Conservation (phyloP, 2,888 invertebrate genomes). For the Thecophora atra region DNA sequence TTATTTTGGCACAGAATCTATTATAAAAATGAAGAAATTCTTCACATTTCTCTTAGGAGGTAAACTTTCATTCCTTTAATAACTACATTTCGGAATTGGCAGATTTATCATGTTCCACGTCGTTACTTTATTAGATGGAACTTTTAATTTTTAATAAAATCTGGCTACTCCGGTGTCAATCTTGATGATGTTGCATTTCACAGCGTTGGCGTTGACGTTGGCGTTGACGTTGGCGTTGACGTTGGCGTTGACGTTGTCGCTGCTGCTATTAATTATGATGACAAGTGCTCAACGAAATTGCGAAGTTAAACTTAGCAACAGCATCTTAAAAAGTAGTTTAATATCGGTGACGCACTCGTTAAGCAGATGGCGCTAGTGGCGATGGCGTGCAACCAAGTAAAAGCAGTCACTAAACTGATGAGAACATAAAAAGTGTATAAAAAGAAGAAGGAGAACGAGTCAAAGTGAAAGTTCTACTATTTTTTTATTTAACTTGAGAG, state of each 20-base stretch:
- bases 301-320: background rate
- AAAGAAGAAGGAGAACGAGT: background rate
- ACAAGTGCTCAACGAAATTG: background rate
- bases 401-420: constrained; percentile 1
- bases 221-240: too few relatives aligned
- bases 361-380: constrained; percentile 15
- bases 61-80: too few relatives aligned
- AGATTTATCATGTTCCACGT: too few relatives aligned
- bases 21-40: too few relatives aligned
- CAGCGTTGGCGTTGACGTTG: background rate
- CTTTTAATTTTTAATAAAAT: too few relatives aligned
- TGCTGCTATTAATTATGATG: constrained; percentile 14
- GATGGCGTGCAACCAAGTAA: constrained; percentile 2
- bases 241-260: too few relatives aligned
- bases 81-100: too few relatives aligned
- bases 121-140: too few relatives aligned
- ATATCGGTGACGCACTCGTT: constrained; percentile 5
- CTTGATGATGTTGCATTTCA: background rate
- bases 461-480: background rate
- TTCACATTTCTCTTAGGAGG: too few relatives aligned
- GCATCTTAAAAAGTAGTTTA: background rate
- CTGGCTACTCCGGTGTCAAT: background rate
- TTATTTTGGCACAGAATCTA: too few relatives aligned
- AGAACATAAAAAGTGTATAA: background rate
- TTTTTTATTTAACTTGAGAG: background rate